Evolutionary conservation across 1,140 invertebrate species (phyloP).

Genomic region (Heliothis subflexa): DNA sequence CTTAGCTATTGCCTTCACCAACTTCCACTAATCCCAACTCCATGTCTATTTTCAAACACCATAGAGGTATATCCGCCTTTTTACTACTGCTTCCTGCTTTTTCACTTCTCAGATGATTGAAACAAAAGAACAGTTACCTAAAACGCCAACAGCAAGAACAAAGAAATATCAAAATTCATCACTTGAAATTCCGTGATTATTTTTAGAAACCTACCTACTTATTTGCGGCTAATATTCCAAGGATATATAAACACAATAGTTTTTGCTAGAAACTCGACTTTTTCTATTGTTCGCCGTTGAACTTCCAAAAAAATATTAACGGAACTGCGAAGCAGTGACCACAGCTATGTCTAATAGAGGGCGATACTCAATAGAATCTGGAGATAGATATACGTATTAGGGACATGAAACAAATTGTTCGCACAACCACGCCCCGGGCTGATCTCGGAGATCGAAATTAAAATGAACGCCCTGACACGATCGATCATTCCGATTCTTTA

Average conservation of each 20-base stretch:
- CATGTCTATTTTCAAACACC: slow-evolving; percentile 60
- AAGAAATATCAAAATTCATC: not conserved
- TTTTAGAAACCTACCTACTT: slow-evolving; percentile 12
- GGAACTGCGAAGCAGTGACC: slow-evolving; percentile 8
- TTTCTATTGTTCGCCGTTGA: slow-evolving; percentile 11
- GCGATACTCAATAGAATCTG: slow-evolving; percentile 31
- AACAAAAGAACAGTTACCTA: slow-evolving; percentile 19
- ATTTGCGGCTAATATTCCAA: slow-evolving; percentile 13
- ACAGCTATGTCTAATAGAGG: slow-evolving; percentile 2
- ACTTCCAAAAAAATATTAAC: slow-evolving; percentile 17
- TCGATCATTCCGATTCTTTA: slow-evolving; percentile 85
- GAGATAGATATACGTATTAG: slow-evolving; percentile 62
- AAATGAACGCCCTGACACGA: slow-evolving; percentile 83
- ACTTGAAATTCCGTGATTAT: slow-evolving; percentile 26
- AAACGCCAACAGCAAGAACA: slow-evolving; percentile 3
- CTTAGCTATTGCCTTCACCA: slow-evolving; percentile 84
- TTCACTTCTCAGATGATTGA: not conserved
- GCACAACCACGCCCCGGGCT: slow-evolving; percentile 76
- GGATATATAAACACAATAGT: slow-evolving; percentile 19
- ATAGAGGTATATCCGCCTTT: slow-evolving; percentile 52
- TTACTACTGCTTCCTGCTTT: slow-evolving; percentile 27
- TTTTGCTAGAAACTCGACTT: not conserved
- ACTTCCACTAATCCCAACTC: slow-evolving; percentile 75
- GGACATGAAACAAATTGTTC: slow-evolving; percentile 84
- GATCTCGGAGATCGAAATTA: slow-evolving; percentile 83